Conservation (phyloP, 2,113 vertebrate genomes). For the Rousettus leschenaultii region DNA sequence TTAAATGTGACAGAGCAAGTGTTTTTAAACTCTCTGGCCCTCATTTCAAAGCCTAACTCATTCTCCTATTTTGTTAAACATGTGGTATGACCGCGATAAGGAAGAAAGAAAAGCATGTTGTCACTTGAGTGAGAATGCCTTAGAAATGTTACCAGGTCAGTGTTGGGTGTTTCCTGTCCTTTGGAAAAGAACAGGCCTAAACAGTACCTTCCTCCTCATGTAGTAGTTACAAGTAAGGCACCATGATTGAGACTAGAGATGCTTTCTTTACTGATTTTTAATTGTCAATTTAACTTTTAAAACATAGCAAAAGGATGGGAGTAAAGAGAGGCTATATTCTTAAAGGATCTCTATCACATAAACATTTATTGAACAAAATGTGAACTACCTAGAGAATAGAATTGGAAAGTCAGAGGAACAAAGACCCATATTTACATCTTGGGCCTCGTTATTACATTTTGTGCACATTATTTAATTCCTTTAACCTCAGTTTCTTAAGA, state of each 20-base stretch:
- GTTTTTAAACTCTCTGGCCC: not conserved
- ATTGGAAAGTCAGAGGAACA: not conserved
- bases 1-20: not conserved
- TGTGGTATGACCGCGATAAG: not conserved
- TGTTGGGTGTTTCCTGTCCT: constrained; percentile 45
- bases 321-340: not conserved
- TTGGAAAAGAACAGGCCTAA: constrained; percentile 42
- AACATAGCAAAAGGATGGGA: not conserved
- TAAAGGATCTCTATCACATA: not conserved
- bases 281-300: not conserved
- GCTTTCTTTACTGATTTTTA: not conserved
- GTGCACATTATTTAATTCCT: not conserved
- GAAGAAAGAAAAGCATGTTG: constrained; percentile 28
- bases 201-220: constrained; percentile 14
- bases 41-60: not conserved
- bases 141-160: constrained; percentile 34
- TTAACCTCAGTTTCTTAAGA: constrained; percentile 1
- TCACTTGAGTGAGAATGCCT: constrained; percentile 48
- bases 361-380: not conserved
- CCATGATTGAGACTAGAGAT: not conserved
- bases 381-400: not conserved
- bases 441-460: not conserved
- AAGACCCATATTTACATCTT: not conserved
- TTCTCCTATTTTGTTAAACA: not conserved
- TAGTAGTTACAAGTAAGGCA: not conserved